Base-by-base conservation (phyloP, 2,113 vertebrate species). In the Myodes glareolus region DNA sequence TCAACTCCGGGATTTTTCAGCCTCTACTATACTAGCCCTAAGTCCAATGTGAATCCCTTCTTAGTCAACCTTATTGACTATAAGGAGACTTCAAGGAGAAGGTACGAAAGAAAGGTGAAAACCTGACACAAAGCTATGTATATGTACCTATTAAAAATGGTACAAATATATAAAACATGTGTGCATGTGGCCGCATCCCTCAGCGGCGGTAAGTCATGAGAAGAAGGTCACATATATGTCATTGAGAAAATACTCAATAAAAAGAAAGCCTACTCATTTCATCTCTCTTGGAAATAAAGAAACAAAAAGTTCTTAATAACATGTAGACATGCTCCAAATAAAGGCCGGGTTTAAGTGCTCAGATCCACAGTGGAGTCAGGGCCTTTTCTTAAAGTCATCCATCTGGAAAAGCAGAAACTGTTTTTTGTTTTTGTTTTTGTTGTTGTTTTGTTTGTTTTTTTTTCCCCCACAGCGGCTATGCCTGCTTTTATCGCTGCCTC, bases 361-460 rank as follows among this genome's bases (percentile, higher is more conserved):
- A 84, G 47, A 63, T 2, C 63, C 8, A 93, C 31, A 81, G 5
- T 13, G 31, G 86, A 8, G 0, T 0, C 84, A 0, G 1, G 55
- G 91, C 90, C 63, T 90, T 55, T 96, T 45, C 86, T 55, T 29
- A 6, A 92, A 96, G 96, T 61, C 55, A 92, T 80, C 5, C 10
- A 76, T 11, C 88, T 91, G 67, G 84, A 61, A 94, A 97, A 96
- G n/a, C 0, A 25, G 93, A 97, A n/a, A n/a, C n/a, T n/a, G n/a
- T n/a, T n/a, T n/a, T n/a, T n/a, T 95, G 96, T 39, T 23, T 21
- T 63, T 5, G 61, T 23, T 63, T 63, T 23, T 63, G 23, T 63
- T 23, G n/a, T n/a, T n/a, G n/a, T n/a, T n/a, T n/a, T n/a, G n/a
- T n/a, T n/a, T n/a, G n/a, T n/a, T n/a, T n/a, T n/a, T n/a, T n/a